Percentiles rank a stretch among this genome's conserved stretches.
Conservation (phyloP, 53 echinoderm and acorn worm genomes). For the Apostichopus leukothele region DNA sequence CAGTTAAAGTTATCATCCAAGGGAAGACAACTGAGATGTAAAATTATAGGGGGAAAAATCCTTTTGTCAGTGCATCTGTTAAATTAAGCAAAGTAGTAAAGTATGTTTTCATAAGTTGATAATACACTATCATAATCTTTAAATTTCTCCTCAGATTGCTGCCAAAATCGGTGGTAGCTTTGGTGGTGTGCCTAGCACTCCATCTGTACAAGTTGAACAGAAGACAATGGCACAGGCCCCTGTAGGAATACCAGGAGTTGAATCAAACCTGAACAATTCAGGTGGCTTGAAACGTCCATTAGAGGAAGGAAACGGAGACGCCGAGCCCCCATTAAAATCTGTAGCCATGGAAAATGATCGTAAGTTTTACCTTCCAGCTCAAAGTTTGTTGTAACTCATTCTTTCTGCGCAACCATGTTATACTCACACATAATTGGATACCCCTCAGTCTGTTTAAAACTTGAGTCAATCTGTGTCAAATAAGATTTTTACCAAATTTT, state of each 20-base stretch:
- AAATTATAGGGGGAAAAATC: too few species aligned
- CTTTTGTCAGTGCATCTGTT: too few species aligned
- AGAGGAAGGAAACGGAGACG: conserved; percentile 72
- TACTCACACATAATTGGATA: too few species aligned
- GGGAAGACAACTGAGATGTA: too few species aligned
- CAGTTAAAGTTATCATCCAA: too few species aligned
- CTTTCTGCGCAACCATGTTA: too few species aligned
- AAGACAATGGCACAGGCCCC: conserved; percentile 47
- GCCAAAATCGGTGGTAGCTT: conserved; percentile 91
- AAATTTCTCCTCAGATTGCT: conserved; percentile 72
- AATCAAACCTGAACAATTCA: conserved; percentile 39
- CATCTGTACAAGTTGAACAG: conserved; percentile 47
- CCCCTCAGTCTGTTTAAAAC: too few species aligned
- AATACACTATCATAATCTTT: not conserved
- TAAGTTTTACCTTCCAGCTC: conserved; percentile 8
- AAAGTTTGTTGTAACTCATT: too few species aligned
- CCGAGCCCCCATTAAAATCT: conserved; percentile 66
- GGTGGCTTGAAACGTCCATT: conserved; percentile 84
- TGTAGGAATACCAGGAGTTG: conserved; percentile 62
- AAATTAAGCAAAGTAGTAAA: too few species aligned
- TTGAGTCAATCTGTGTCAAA: too few species aligned
- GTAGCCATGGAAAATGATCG: conserved; percentile 75
- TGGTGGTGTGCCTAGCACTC: conserved; percentile 59
- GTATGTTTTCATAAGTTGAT: too few species aligned
- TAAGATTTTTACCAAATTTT: too few species aligned